Evolutionary conservation across 2,113 vertebrate genomes (phyloP), one percentile per base, ranked within the genome.

Genomic region (Origma solitaria): DNA sequence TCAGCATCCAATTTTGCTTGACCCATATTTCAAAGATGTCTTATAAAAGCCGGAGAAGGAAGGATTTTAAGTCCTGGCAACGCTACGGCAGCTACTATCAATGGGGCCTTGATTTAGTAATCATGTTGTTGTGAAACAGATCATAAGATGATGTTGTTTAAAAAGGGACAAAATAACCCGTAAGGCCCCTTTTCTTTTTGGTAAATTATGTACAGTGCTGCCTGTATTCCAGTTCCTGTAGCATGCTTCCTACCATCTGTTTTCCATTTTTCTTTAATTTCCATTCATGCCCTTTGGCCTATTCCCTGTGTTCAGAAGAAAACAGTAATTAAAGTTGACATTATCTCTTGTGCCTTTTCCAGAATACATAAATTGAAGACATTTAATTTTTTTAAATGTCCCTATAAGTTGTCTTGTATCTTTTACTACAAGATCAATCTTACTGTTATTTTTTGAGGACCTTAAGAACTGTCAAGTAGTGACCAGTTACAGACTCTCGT

Each of bases 211-310:
- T 95, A 96, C 83, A 92, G 92, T 88, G 83, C 64, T 96, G 87
- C 96, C 86, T 96, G 84, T 97, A 94, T 95, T 83, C 75, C 66
- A 94, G 88, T 95, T 97, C 75, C 94, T 97, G 88, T 33, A 91
- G 85, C 82, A 92, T 94, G 80, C 84, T 97, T 97, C 94, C 94
- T 82, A 81, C 96, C 98, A 98, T 98, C 97, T 98, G 97, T 94
- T 98, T 98, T 97, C 91, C 93, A 98, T 98, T 98, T 97, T 96
- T 96, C 96, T 98, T 98, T 97, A 95, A 98, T 98, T 98, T 98
- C 96, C 91, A 97, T 94, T 96, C 93, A 58, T 93, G 95, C 95
- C 97, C 96, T 97, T 96, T 97, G 96, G 91, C 97, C 96, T 96
- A 87, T 91, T 97, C 95, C 84, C 88, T 92, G 78, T 85, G 92